Base-by-base conservation (phyloP, 2,888 invertebrate genomes). In the Abrostola tripartita region DNA sequence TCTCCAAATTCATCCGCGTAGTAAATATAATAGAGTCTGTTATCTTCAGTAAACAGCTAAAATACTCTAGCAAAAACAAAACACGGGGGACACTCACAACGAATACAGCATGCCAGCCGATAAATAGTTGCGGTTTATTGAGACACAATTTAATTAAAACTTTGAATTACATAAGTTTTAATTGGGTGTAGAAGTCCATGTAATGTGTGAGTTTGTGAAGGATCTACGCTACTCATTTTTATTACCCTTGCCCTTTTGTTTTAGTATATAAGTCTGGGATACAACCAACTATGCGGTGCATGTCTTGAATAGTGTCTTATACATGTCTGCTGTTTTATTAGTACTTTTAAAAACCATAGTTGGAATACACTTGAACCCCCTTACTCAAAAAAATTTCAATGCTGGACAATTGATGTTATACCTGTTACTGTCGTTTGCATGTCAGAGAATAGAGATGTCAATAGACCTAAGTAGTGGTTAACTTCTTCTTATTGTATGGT, bases 121-220 rank as follows among this genome's bases (percentile, higher is more conserved):
- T 80, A 78, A 82, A 85, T 85, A 84, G 85, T 84, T 82, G 65
- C 64, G 72, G 76, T 83, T 84, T 81, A 81, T 83, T 82, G 84
- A 74, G 82, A 84, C 82, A 83, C 77, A 69, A 80, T 82, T 83
- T 85, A 82, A 86, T 86, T 86, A 85, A 85, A 86, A 86, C 79
- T 86, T 86, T 71, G 78, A 71, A 86, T 86, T 83, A 84, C 79
- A 68, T 68, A 84, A 86, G 86, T 86, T 86, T 86, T 85, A 85
- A 86, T 86, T 85, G 85, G 81, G 76, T 78, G 62, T 60, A 62
- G 63, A 59, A 61, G 63, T 70, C 68, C 72, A 71, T 63, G 68
- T 57, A 50, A 68, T 68, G 68, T 70, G 74, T 73, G 62, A 60
- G 66, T 59, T 56, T 35, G 50, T 61, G 38, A 50, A 47, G 76